phyloP scores from a whole-genome alignment of 2,888 invertebrate genomes.

The Hypercompe scribonia region DNA sequence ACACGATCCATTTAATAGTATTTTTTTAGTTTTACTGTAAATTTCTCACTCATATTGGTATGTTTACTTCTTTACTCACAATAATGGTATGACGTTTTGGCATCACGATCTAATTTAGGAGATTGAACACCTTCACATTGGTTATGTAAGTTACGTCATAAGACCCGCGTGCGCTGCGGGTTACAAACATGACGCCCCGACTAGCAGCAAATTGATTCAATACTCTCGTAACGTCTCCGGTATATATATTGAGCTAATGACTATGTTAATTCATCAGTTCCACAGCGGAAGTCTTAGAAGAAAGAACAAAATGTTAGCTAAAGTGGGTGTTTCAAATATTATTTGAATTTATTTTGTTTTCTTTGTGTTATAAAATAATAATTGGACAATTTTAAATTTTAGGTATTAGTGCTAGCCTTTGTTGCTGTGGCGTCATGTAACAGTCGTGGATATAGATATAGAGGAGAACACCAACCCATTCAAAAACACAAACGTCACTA shows the following conservation, averaged over 20 bases:
- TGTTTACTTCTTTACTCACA: constrained; percentile 41
- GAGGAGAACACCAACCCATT: constrained; percentile 61
- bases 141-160: constrained; percentile 85
- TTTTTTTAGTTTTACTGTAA: background rate
- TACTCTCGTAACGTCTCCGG: constrained; percentile 85
- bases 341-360: constrained; percentile 24
- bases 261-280: constrained; percentile 84
- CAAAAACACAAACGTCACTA: constrained; percentile 65
- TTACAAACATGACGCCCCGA: constrained; percentile 78
- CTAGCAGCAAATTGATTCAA: constrained; percentile 80
- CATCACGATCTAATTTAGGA: constrained; percentile 58
- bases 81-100: constrained; percentile 49
- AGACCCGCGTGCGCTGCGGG: constrained; percentile 67
- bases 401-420: constrained; percentile 69
- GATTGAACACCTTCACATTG: constrained; percentile 82
- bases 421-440: constrained; percentile 63
- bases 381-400: constrained; percentile 25
- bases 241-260: constrained; percentile 86
- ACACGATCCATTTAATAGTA: background rate
- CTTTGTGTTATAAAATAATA: constrained; percentile 24
- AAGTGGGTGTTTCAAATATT: constrained; percentile 66
- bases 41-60: background rate
- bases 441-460: constrained; percentile 64
- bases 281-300: constrained; percentile 81
- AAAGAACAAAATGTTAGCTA: constrained; percentile 81